Percentiles rank a stretch among this genome's conserved stretches.
These are phyloP conservation scores for Numenius phaeopus DNA, from an alignment of 2,797 vertebrate genomes.

Conservation along the genomic window DNA sequence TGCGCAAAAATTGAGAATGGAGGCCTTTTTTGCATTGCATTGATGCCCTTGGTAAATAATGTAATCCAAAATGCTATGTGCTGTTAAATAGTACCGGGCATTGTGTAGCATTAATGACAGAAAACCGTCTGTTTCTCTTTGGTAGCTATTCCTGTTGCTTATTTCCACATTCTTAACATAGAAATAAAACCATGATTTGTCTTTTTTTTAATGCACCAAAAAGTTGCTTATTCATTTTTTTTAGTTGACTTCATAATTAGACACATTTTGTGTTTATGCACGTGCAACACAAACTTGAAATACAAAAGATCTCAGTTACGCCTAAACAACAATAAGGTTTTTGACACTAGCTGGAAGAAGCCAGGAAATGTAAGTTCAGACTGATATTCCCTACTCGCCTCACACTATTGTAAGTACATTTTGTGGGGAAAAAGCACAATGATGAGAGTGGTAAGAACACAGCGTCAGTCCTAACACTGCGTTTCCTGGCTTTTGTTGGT, in stretches of 20 bases:
- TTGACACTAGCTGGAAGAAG: slow-evolving; percentile 29
- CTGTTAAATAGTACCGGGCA: background rate
- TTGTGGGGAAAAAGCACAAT: slow-evolving; percentile 44
- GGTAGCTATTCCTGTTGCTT: background rate
- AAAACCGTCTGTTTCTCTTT: background rate
- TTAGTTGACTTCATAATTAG: background rate
- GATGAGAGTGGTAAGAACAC: slow-evolving; percentile 52
- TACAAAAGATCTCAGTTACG: background rate
- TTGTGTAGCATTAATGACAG: background rate
- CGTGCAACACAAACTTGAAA: background rate
- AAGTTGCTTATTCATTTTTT: background rate
- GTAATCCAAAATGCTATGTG: background rate
- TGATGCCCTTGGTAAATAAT: background rate
- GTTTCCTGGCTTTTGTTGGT: slow-evolving; percentile 74
- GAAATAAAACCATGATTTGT: background rate
- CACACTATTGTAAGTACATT: background rate
- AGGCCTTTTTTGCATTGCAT: background rate
- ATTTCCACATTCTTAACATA: background rate
- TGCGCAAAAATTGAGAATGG: background rate
- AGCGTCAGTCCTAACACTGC: background rate
- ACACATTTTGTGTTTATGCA: background rate
- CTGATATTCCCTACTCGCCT: slow-evolving; percentile 36
- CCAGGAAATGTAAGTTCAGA: slow-evolving; percentile 66
- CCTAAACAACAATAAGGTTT: slow-evolving; percentile 50
- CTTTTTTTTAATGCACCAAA: background rate